Evolutionary conservation across 1,140 invertebrate genomes (phyloP), one percentile per base, ranked within the genome.

Genomic region (Myzus persicae): DNA sequence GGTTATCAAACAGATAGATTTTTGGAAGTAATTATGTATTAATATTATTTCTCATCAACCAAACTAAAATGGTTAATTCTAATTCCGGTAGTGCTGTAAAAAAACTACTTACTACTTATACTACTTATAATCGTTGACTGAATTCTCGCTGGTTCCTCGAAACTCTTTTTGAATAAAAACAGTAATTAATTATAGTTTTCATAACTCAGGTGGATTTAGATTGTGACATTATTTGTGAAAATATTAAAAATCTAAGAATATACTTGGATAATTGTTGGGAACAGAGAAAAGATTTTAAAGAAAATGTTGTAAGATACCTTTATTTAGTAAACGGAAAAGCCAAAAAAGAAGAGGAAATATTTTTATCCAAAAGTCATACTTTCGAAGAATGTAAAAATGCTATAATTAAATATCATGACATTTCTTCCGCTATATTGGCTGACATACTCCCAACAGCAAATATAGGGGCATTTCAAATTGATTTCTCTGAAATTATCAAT

Each of bases 391-490:
- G 96, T 94, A 96, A 96, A 67, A 95, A 96, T 22, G 95, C 97
- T 93, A 96, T 98, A 24, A 95, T 96, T 54, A 96, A 96, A 94
- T 98, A 97, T 94, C 96, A 97, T 93, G 95, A 96, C 46, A 95
- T 98, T 46, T 96, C 96, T 24, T 95, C 96, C 91, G 95, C 96
- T 92, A 97, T 98, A 93, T 96, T 96, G 11, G 95, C 96, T 7
- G 96, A 96, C 85, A 96, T 97, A 42, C 96, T 97, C 94, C 96
- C 96, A 81, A 96, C 97, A 1, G 96, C 97, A 42, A 96, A 97
- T n/a, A 96, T 98, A 93, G 98, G 98, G 40, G 97, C 98, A 95
- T 99, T 98, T 95, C 97, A 98, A 94, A 96, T 99, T 94, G 96
- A 98, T 95, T 96, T 98, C 93, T 96, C 96, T 82, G 97, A 98